Percentiles rank a stretch among this genome's conserved stretches.
phyloP scores from a whole-genome alignment of 2,113 vertebrate species.

The Epinephelus fuscoguttatus region DNA sequence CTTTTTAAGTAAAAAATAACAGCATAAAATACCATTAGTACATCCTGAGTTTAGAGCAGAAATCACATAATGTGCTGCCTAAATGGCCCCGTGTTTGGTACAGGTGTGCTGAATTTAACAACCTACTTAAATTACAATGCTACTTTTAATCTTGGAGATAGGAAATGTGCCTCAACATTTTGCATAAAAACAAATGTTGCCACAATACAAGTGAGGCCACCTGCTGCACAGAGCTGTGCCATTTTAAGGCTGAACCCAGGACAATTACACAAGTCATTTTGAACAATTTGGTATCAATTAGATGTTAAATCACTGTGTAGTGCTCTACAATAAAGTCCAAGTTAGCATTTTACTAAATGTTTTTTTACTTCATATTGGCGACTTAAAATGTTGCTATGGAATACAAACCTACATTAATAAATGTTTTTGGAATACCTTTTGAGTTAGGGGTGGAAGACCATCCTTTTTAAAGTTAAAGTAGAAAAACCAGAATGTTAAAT shows the following conservation, averaged over 20 bases:
- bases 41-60: neutral
- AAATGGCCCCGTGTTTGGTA: neutral
- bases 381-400: neutral
- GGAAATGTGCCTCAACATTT: neutral
- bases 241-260: neutral
- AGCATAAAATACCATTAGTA: neutral
- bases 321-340: neutral
- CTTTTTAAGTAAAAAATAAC: neutral
- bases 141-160: neutral
- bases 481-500: too few relatives aligned
- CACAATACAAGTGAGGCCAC: neutral
- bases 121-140: neutral
- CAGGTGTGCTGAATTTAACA: neutral
- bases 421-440: neutral
- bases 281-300: neutral
- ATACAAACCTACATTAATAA: neutral
- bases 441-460: neutral
- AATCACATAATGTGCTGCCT: neutral
- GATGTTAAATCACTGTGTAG: neutral
- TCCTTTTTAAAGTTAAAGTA: neutral
- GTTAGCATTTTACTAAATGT: neutral
- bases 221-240: slow-evolving; percentile 3
- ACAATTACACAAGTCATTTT: neutral
- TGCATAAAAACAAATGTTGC: neutral
- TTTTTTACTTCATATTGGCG: neutral